Evolutionary conservation across 1,140 invertebrate species (phyloP), one percentile per base, ranked within the genome.

Genomic region (Drosophila kanapiae): DNA sequence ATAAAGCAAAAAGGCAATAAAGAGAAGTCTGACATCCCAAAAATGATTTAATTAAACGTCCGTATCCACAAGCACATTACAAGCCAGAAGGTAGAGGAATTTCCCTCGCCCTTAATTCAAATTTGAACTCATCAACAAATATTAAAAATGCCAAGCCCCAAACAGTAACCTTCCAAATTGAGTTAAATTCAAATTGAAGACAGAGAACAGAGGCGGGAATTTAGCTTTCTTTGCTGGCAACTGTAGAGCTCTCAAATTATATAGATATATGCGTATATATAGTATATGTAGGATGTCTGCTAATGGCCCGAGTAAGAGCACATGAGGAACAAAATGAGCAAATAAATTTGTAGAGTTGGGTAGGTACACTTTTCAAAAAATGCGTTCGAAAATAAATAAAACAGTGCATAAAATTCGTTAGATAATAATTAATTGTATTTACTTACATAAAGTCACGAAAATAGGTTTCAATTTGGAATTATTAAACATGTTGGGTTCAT

Each of bases 21-120:
- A 9, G 13, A 56, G 23, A 8, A 51, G 23, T 23, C 59, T 31
- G 35, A 27, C 43, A 31, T 47, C 16, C 35, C 62, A 31, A 65
- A 29, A n/a, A n/a, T 42, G 33, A 69, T 67, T 65, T 69, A 35
- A 67, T 69, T 67, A 67, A 68, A 49, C 9, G 7, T 14, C 7
- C 2, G 0, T 0, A 42, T 13, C 3, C 18, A 6, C 59, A 43
- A 43, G 1, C 16, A 53, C 29, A 53, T 53, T 53, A 53, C 29
- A 13, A 18, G 11, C 16, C 16, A 9, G 8, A 0, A 6, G 18
- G 5, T n/a, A 16, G 10, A 6, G 2, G 29, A 31, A 63, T 31
- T n/a, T 37, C 4, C 33, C 45, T 31, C 6, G 0, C 8, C 23
- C 23, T 9, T 4, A 31, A 64, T n/a, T n/a, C 38, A 48, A 38